Evolutionary conservation across 2,113 vertebrate genomes (phyloP).

Genomic region (Stegastes partitus): DNA sequence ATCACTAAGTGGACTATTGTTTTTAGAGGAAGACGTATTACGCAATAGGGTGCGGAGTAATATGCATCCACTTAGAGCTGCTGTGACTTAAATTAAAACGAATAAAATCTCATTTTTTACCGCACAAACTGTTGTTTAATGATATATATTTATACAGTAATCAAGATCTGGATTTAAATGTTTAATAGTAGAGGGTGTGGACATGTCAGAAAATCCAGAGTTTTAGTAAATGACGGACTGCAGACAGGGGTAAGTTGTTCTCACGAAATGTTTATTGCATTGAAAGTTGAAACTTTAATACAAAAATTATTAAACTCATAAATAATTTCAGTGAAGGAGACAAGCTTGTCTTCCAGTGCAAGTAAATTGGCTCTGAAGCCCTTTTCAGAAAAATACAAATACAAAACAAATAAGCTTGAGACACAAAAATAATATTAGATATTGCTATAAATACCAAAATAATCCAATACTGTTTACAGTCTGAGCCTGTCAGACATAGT

Average conservation of each 20-base stretch:
- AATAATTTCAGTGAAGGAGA: conserved; percentile 79
- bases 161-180: not conserved
- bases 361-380: conserved; percentile 66
- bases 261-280: conserved; percentile 75
- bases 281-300: conserved; percentile 57
- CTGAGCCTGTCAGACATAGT: conserved; percentile 83
- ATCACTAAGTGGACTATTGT: conserved; percentile 76
- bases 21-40: conserved; percentile 73
- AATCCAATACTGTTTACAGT: conserved; percentile 71
- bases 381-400: conserved; percentile 66
- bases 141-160: no score
- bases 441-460: conserved; percentile 73
- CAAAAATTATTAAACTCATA: conserved; percentile 68
- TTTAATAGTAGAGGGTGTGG: not conserved
- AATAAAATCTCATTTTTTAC: no score
- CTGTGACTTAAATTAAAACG: not conserved
- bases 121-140: not conserved
- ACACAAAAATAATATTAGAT: conserved; percentile 72
- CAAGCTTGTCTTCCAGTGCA: conserved; percentile 82
- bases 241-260: not conserved
- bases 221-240: conserved; percentile 3
- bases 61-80: conserved; percentile 28
- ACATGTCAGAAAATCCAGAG: not conserved
- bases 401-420: conserved; percentile 66
- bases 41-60: conserved; percentile 77